Base-by-base conservation (phyloP, 1,140 invertebrate genomes). In the Drosophila pachea region DNA sequence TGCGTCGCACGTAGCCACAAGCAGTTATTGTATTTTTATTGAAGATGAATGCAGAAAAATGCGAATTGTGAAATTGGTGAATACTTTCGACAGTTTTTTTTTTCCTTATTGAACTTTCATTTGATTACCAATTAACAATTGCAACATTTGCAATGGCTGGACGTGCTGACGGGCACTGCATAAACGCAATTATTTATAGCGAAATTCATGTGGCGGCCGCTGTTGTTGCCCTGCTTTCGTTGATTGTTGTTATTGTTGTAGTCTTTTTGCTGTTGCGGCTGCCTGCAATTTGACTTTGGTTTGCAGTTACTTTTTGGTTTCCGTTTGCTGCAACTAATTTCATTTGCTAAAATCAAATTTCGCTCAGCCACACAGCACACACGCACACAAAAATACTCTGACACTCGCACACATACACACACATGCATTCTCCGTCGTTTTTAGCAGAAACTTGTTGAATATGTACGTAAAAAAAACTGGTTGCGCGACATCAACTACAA, bases 371-470 rank as follows among this genome's bases (percentile, higher is more conserved):
- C 64, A 71, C 38, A 68, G 43, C 62, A 70, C 9, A 61, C 35
- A 50, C 47, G 12, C 35, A 61, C 36, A 61, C n/a, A 16, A 29
- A 29, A 45, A 47, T 9, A 45, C 22, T 56, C 29, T 31, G 12
- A 31, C 33, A 65, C 54, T 38, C 16, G 42, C 53, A 59, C 22
- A 36, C 38, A 53, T 22, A 71, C 48, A 55, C 22, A 56, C 9
- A 11, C 63, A 55, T 60, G 49, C 55, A 64, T 38, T 55, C 62
- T 54, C 67, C 33, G 55, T 56, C 61, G 61, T 54, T 68, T 74
- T 72, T 73, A 73, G 70, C 73, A 76, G 71, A 76, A 76, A 76
- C 74, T 76, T 76, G 74, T 76, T 76, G 74, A 76, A 74, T 76
- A 70, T 70, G 67, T 59, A 72, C 40, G 68, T 72, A 63, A 52